phyloP scores from a whole-genome alignment of 2,113 vertebrate species.

The Ictalurus furcatus region DNA sequence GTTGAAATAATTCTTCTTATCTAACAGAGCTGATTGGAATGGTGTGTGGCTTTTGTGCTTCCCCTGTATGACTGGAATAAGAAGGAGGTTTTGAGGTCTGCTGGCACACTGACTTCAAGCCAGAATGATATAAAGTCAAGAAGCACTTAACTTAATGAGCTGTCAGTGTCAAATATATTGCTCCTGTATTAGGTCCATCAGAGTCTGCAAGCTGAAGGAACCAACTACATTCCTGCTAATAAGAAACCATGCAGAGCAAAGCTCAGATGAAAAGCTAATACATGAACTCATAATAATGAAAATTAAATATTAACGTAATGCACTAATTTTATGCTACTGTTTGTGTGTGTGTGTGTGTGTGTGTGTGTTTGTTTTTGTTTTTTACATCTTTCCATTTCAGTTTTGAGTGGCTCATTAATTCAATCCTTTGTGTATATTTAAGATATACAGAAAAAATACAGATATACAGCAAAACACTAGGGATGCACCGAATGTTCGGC shows the following conservation, averaged over 20 bases:
- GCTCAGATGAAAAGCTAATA: background rate
- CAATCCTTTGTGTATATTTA: background rate
- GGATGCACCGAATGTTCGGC: too few relatives aligned
- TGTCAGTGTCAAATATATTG: constrained; percentile 43
- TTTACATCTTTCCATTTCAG: background rate
- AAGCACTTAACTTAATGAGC: constrained; percentile 79
- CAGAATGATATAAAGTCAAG: constrained; percentile 64
- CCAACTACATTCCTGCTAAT: constrained; percentile 12
- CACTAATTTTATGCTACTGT: background rate
- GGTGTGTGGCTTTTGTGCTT: constrained; percentile 56
- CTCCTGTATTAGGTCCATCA: constrained; percentile 20
- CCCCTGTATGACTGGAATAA: constrained; percentile 60
- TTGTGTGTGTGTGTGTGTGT: too few relatives aligned
- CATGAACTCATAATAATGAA: background rate
- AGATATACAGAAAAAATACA: background rate
- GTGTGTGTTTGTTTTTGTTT: too few relatives aligned
- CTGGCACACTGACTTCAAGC: constrained; percentile 64
- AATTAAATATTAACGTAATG: background rate
- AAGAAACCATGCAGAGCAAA: background rate
- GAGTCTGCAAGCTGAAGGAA: constrained; percentile 17
- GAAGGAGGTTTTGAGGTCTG: constrained; percentile 48
- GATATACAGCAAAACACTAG: background rate
- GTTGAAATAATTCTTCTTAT: constrained; percentile 55
- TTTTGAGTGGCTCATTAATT: background rate
- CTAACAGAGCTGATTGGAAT: constrained; percentile 64